A percentile compares a stretch with the other conserved stretches of the same genome.
Evolutionary conservation across 1,140 invertebrate species (phyloP).

Genomic region (Drosophila nikananu): DNA sequence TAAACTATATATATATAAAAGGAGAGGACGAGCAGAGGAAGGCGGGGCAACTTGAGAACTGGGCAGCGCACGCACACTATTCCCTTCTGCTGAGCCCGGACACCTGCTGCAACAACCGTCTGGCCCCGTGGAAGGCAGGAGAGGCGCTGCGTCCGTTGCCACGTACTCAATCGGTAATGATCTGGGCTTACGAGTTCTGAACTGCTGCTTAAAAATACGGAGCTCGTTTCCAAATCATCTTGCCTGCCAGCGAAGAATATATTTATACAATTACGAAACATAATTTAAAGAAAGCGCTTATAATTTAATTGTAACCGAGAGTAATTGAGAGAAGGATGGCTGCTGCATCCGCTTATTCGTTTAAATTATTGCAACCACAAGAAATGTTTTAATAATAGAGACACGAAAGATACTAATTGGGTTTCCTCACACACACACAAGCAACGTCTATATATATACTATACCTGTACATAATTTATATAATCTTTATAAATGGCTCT

Average conservation of each 20-base stretch:
- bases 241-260: constrained; percentile 11
- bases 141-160: background rate
- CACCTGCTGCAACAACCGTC: constrained; percentile 47
- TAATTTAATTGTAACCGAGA: constrained; percentile 75
- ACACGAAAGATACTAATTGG: constrained; percentile 58
- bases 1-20: constrained; percentile 58
- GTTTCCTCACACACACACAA: constrained; percentile 56
- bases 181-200: background rate
- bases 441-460: constrained; percentile 38
- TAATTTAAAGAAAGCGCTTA: constrained; percentile 82
- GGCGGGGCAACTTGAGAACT: background rate
- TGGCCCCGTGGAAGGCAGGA: background rate
- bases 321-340: constrained; percentile 19
- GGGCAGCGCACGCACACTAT: background rate
- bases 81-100: background rate
- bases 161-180: background rate
- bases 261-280: constrained; percentile 65
- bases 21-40: constrained; percentile 21
- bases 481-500: constrained; percentile 60
- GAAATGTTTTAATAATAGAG: constrained; percentile 52
- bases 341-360: constrained; percentile 56
- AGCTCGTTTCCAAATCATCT: background rate
- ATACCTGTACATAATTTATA: constrained; percentile 79
- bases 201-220: constrained; percentile 44
- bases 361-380: constrained; percentile 78